phyloP scores from a whole-genome alignment of 2,888 invertebrate genomes.

The Yponomeuta cagnagella region DNA sequence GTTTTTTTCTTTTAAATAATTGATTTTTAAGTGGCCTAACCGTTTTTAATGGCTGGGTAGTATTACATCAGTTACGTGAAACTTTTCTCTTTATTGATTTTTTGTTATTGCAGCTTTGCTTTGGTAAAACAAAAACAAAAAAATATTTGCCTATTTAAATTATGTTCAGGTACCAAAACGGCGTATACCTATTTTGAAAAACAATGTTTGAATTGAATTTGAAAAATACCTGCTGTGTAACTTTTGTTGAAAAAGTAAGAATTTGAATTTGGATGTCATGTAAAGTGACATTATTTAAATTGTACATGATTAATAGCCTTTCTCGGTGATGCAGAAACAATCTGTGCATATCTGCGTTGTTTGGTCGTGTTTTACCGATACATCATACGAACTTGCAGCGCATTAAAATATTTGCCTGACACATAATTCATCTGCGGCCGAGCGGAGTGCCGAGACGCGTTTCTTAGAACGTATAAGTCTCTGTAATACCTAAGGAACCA shows the following conservation, averaged over 20 bases:
- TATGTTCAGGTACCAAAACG: too few species aligned
- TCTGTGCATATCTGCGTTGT: not conserved
- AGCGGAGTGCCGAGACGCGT: conserved; percentile 5
- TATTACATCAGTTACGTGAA: not conserved
- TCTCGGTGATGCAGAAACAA: conserved; percentile 4
- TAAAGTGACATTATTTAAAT: conserved; percentile 8
- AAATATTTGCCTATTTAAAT: too few species aligned
- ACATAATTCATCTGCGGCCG: conserved; percentile 42
- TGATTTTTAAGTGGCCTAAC: conserved; percentile 16
- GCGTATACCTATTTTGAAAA: too few species aligned
- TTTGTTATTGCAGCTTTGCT: not conserved
- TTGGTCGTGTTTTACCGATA: conserved; percentile 28
- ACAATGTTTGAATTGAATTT: too few species aligned
- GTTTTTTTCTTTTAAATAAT: conserved; percentile 5
- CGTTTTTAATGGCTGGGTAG: conserved; percentile 2
- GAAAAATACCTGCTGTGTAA: too few species aligned
- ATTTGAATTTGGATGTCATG: too few species aligned
- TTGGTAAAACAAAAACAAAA: too few species aligned
- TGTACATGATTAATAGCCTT: conserved; percentile 6
- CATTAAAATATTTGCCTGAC: conserved; percentile 62
- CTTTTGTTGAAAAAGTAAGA: too few species aligned
- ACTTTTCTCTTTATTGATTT: not conserved
- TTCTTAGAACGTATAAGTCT: conserved; percentile 16
- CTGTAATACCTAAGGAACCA: not conserved
- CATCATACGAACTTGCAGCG: conserved; percentile 41